A percentile compares a stretch with the other conserved stretches of the same genome.
Conservation (phyloP, 2,797 vertebrate genomes). For the Sarcoramphus papa region DNA sequence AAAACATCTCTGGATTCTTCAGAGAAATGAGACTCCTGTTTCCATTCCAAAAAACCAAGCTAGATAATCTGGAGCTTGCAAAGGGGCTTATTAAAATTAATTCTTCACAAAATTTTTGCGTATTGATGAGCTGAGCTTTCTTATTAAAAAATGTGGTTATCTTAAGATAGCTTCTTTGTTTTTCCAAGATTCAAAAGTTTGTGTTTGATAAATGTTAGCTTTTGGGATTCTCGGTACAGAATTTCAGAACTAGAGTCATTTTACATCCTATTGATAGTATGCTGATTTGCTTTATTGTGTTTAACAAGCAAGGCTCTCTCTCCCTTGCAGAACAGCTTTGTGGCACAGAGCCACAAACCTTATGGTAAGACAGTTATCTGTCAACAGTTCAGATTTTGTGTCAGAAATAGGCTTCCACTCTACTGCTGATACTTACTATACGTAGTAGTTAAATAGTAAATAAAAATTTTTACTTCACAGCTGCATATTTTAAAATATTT, state of each 20-base stretch:
- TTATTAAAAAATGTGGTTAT: not conserved
- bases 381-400: not conserved
- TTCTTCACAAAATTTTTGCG: not conserved
- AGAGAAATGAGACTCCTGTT: not conserved
- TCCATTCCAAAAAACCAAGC: not conserved
- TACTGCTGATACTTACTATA: not conserved
- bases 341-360: not conserved
- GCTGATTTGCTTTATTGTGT: not conserved
- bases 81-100: not conserved
- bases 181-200: not conserved
- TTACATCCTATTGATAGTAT: not conserved
- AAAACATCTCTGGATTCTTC: not conserved
- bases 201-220: not conserved
- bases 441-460: not conserved
- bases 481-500: accelerated
- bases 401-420: not conserved
- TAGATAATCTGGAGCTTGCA: not conserved
- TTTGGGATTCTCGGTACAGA: not conserved
- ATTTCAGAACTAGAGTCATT: not conserved
- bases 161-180: not conserved
- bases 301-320: not conserved
- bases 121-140: not conserved
- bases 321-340: not conserved
- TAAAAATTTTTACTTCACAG: not conserved
- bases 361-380: not conserved